Evolutionary conservation across 1,140 invertebrate species (phyloP).

Genomic region (Ips nitidus): DNA sequence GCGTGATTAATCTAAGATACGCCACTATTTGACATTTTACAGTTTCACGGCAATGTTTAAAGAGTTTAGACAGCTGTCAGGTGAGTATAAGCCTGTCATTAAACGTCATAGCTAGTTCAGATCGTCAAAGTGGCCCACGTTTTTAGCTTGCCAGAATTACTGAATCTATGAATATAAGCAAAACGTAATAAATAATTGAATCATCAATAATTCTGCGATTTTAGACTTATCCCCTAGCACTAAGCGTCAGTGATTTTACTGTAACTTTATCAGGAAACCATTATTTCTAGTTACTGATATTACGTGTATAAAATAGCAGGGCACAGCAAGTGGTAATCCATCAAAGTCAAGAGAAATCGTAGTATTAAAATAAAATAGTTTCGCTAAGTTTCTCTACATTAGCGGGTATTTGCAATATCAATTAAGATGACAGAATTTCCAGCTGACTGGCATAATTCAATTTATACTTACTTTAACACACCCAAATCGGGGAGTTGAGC

Average conservation of each 20-base stretch:
- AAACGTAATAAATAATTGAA: constrained; percentile 35
- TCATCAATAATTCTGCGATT: constrained; percentile 29
- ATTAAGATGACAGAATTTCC: constrained; percentile 5
- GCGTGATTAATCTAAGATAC: too few relatives aligned
- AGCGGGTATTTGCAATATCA: constrained; percentile 22
- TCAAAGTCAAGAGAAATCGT: constrained; percentile 46
- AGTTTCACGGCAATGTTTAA: too few relatives aligned
- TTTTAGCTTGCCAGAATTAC: too few relatives aligned
- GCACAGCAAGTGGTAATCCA: constrained; percentile 45
- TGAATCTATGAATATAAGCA: not conserved
- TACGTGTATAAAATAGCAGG: constrained; percentile 42
- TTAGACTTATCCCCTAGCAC: constrained; percentile 28
- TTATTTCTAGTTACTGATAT: constrained; percentile 39
- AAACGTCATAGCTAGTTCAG: too few relatives aligned
- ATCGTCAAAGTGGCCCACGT: too few relatives aligned
- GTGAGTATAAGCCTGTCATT: too few relatives aligned
- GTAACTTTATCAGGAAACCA: constrained; percentile 35
- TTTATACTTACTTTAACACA: not conserved
- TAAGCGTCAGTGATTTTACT: constrained; percentile 32
- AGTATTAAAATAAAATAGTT: constrained; percentile 46
- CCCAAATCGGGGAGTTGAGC: too few relatives aligned
- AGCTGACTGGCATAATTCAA: not conserved
- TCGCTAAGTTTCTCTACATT: constrained; percentile 40
- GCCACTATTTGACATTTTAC: too few relatives aligned
- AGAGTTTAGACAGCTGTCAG: too few relatives aligned